Evolutionary conservation across 2,888 invertebrate species (phyloP).

Genomic region (Spialia ferax): DNA sequence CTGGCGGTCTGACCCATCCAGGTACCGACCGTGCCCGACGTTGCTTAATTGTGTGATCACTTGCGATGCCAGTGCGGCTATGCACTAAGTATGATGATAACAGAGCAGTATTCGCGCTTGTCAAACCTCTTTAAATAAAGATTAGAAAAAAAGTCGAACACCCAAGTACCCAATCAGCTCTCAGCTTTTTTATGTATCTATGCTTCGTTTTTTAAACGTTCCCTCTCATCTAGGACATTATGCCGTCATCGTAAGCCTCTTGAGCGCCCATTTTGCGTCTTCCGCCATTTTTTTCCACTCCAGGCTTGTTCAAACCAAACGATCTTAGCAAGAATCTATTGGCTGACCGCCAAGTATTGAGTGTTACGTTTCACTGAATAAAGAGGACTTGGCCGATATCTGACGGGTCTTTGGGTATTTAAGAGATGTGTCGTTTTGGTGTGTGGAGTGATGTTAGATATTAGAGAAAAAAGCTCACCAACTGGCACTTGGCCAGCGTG

Average conservation of each 20-base stretch:
- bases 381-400: conserved; percentile 23
- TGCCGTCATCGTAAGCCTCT: conserved; percentile 22
- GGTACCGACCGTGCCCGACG: no score
- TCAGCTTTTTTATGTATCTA: not conserved
- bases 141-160: no score
- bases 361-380: conserved; percentile 36
- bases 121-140: no score
- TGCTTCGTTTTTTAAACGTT: not conserved
- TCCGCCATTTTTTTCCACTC: conserved; percentile 33
- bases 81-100: no score
- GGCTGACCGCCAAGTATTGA: conserved; percentile 33
- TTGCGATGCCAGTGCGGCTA: no score
- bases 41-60: no score
- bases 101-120: no score
- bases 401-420: conserved; percentile 30
- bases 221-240: conserved; percentile 18
- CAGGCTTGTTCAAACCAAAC: conserved; percentile 33
- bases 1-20: no score
- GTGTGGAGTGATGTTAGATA: not conserved
- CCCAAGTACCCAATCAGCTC: not conserved
- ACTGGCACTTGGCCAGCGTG: no score
- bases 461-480: not conserved
- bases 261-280: conserved; percentile 30
- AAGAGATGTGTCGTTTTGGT: conserved; percentile 19
- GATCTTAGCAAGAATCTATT: conserved; percentile 38